phyloP scores from a whole-genome alignment of 2,888 invertebrate species.

The Drosophila borborema region DNA sequence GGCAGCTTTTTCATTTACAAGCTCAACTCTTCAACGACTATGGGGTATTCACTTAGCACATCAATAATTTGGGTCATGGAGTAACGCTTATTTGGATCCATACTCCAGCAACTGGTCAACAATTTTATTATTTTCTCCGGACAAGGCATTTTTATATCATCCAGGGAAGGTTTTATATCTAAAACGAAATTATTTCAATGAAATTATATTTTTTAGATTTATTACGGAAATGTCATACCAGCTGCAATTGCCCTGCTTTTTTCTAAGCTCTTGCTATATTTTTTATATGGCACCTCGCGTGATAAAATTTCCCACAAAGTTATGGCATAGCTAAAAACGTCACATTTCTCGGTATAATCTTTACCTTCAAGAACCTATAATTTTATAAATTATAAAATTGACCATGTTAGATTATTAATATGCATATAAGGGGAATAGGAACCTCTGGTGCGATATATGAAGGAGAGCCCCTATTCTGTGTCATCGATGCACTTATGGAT shows the following conservation, averaged over 20 bases:
- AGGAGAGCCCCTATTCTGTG: conserved; percentile 32
- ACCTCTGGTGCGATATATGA: conserved; percentile 66
- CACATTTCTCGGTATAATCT: conserved; percentile 42
- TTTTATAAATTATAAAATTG: background rate
- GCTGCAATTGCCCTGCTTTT: background rate
- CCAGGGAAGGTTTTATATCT: conserved; percentile 40
- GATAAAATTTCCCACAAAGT: conserved; percentile 53
- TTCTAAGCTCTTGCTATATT: fast-evolving
- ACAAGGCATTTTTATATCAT: conserved; percentile 7
- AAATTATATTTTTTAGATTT: background rate
- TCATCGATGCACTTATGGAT: conserved; percentile 28
- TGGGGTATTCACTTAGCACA: conserved; percentile 4
- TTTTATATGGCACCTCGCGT: conserved; percentile 26
- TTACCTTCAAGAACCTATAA: conserved; percentile 20
- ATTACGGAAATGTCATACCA: conserved; percentile 18
- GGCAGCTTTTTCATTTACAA: background rate
- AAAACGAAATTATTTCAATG: background rate
- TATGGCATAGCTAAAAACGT: conserved; percentile 51
- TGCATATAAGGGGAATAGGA: background rate
- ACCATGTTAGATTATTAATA: background rate
- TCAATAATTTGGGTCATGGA: conserved; percentile 33
- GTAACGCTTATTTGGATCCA: conserved; percentile 17
- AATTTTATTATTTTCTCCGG: conserved; percentile 20
- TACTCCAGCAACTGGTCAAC: conserved; percentile 40
- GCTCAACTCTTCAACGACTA: conserved; percentile 1